These are phyloP conservation scores for Pheosia tremula DNA, from an alignment of 2,888 invertebrate genomes.

Conservation along the genomic window DNA sequence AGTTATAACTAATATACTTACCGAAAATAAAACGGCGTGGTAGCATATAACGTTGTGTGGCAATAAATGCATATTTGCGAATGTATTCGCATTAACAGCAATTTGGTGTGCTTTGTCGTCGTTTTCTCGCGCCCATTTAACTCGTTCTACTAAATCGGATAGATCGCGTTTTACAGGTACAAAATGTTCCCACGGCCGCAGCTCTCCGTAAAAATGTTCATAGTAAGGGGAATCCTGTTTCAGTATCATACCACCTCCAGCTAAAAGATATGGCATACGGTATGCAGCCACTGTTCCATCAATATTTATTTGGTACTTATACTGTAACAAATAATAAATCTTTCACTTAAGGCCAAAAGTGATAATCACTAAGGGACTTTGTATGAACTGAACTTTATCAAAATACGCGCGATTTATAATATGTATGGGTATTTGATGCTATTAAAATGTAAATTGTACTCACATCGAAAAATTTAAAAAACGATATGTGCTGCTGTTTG, in stretches of 20 bases:
- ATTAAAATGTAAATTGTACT: slow-evolving; percentile 48
- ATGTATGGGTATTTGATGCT: too few species aligned
- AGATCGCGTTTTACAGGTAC: slow-evolving; percentile 92
- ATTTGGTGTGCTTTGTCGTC: slow-evolving; percentile 88
- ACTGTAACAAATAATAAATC: slow-evolving; percentile 84
- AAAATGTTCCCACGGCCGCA: slow-evolving; percentile 92
- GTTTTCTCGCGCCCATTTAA: slow-evolving; percentile 91
- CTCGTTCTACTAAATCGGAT: slow-evolving; percentile 90
- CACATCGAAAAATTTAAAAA: slow-evolving; percentile 97
- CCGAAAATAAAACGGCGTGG: slow-evolving; percentile 85
- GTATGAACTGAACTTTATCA: too few species aligned
- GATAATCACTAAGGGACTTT: neutral
- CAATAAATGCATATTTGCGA: slow-evolving; percentile 90
- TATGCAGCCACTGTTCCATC: slow-evolving; percentile 99
- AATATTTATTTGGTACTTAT: slow-evolving; percentile 96
- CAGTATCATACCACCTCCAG: slow-evolving; percentile 93
- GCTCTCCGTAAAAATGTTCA: slow-evolving; percentile 95
- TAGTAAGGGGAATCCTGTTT: slow-evolving; percentile 98
- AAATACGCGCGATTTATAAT: too few species aligned
- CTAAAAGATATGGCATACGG: slow-evolving; percentile 95
- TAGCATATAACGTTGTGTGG: slow-evolving; percentile 96
- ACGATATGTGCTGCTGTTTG: slow-evolving; percentile 92
- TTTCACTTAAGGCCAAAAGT: neutral
- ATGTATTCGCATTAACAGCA: slow-evolving; percentile 87
- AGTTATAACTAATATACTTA: slow-evolving; percentile 38